These are phyloP conservation scores for Philantomba maxwellii DNA, from an alignment of 2,113 vertebrate genomes.

Conservation along the genomic window DNA sequence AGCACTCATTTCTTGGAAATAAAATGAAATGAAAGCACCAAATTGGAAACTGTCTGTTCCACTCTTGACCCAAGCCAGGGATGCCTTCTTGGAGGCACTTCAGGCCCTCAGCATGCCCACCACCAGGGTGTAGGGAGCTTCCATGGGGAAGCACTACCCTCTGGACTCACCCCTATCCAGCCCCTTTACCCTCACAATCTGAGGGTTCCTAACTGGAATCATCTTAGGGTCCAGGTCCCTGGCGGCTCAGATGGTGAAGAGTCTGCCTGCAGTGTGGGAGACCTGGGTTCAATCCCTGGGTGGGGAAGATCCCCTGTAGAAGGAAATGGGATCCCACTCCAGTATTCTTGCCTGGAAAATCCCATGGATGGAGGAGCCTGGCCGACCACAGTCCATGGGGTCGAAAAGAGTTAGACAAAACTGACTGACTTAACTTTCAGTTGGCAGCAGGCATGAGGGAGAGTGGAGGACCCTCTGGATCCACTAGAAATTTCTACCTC, in stretches of 20 bases:
- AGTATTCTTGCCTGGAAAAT: no score
- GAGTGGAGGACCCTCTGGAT: background rate
- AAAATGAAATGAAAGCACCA: background rate
- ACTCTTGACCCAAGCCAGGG: background rate
- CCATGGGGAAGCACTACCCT: no score
- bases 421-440: background rate
- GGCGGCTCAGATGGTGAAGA: no score
- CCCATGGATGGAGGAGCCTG: background rate
- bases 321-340: no score
- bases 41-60: background rate
- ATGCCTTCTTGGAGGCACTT: background rate
- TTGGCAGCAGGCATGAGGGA: background rate
- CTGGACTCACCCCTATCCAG: no score
- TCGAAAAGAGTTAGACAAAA: background rate
- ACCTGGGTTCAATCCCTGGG: no score
- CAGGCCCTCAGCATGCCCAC: no score
- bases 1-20: background rate
- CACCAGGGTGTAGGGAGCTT: no score
- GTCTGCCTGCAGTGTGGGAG: fast-evolving
- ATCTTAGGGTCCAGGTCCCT: no score
- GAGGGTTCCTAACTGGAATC: no score
- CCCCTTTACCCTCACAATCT: no score
- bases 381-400: background rate
- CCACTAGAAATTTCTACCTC: background rate
- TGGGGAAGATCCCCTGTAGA: no score